These are phyloP conservation scores for Rhodinocichla rosea DNA, from an alignment of 2,113 vertebrate genomes.

Conservation along the genomic window DNA sequence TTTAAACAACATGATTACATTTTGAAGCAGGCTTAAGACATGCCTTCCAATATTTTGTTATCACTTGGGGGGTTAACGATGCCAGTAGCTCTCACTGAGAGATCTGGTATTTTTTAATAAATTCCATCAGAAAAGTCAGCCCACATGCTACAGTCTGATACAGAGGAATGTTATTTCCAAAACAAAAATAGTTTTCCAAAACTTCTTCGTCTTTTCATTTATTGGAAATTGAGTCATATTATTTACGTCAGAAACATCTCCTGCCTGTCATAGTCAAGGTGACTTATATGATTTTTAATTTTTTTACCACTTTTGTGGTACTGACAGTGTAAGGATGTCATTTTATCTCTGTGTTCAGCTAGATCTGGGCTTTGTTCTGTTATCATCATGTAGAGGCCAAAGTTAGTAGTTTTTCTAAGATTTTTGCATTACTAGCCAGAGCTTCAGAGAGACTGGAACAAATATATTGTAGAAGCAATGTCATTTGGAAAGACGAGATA, in stretches of 20 bases:
- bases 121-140: background rate
- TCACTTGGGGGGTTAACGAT: background rate
- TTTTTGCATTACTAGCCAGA: background rate
- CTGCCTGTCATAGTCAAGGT: background rate
- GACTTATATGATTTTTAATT: background rate
- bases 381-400: background rate
- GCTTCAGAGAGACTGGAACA: background rate
- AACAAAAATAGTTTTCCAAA: background rate
- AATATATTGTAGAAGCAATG: background rate
- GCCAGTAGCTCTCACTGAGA: background rate
- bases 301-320: background rate
- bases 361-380: background rate
- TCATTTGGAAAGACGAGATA: background rate
- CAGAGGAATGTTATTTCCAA: background rate
- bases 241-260: background rate
- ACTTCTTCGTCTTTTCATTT: background rate
- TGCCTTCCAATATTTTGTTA: background rate
- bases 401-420: background rate
- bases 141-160: background rate
- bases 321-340: background rate
- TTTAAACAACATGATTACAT: background rate
- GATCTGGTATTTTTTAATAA: background rate
- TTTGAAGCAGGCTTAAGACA: constrained; percentile 2
- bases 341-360: background rate
- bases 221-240: background rate